A percentile compares a stretch with the other conserved stretches of the same genome.
Evolutionary conservation across 2,888 invertebrate genomes (phyloP).

Genomic region (Nineta flava): DNA sequence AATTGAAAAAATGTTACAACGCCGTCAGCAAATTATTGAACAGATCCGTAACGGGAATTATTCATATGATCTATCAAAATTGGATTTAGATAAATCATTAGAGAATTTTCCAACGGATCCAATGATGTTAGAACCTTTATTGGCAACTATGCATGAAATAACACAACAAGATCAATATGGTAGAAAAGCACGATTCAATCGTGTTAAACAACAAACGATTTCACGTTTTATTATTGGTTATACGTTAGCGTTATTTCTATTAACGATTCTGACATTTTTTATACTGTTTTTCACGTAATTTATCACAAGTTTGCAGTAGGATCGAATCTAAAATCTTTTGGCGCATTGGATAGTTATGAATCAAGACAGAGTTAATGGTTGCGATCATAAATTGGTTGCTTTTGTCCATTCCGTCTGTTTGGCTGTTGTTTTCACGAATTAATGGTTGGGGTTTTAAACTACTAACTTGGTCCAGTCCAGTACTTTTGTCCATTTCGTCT

Average conservation of each 20-base stretch:
- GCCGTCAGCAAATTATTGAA: slow-evolving; percentile 7
- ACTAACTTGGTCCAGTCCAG: too few species aligned
- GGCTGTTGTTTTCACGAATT: too few species aligned
- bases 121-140: slow-evolving; percentile 31
- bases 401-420: too few species aligned
- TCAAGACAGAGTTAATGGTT: too few species aligned
- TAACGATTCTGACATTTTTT: slow-evolving; percentile 36
- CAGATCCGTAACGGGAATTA: slow-evolving; percentile 8
- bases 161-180: slow-evolving; percentile 18
- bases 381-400: too few species aligned
- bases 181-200: slow-evolving; percentile 15
- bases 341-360: too few species aligned
- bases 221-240: slow-evolving; percentile 37
- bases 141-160: slow-evolving; percentile 20
- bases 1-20: slow-evolving; percentile 9
- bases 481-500: too few species aligned
- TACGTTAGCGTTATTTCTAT: slow-evolving; percentile 34
- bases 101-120: slow-evolving; percentile 20
- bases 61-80: slow-evolving; percentile 5
- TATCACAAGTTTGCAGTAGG: background rate
- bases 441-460: too few species aligned
- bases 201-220: slow-evolving; percentile 31
- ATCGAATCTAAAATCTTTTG: background rate
- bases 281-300: slow-evolving; percentile 34
- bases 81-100: slow-evolving; percentile 2